Base-by-base conservation (phyloP, 2,888 invertebrate genomes). In the Hirtodrosophila histrioides region DNA sequence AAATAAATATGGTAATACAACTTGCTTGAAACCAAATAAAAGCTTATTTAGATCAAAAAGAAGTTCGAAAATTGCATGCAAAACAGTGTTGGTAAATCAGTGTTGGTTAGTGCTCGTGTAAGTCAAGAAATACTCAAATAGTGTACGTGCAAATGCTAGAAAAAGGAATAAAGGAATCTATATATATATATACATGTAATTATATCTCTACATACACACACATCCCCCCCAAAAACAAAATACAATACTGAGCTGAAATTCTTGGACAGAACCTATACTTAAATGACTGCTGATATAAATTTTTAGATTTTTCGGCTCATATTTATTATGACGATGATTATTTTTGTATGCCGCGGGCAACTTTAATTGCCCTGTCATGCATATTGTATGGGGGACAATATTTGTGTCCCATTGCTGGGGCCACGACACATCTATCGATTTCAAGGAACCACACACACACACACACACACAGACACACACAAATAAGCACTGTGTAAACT, bases 321-420 rank as follows among this genome's bases (percentile, higher is more conserved):
- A 63, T 56, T 57, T 55, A 57, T 64, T 78, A 69, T 48, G 43
- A 40, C 50, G 50, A 73, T 54, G 62, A 62, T 55, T 48, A 77
- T 72, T 69, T 61, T 49, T 67, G 66, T 62, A 57, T 78, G 79
- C 70, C 56, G 45, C 46, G 83, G 58, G 70, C 61, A 75, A 64
- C 55, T 75, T 86, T 86, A 79, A 79, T 83, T 79, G 65, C 65
- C 41, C 50, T 56, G 76, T 61, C 86, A 83, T 75, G 72, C 80
- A 79, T 79, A 46, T 86, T 68, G 72, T 46, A 76, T 69, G 65
- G 50, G 50, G 51, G 57, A 71, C 54, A 67, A 58, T 53, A 72
- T 77, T 75, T 61, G 51, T 56, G 77, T 60, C 56, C 65, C 71
- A 56, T 63, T 58, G 78, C 66, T 61, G 66, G 41, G 66, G 31